Evolutionary conservation across 2,888 invertebrate genomes (phyloP).

Genomic region (Imbricaverruca yamaguchii): DNA sequence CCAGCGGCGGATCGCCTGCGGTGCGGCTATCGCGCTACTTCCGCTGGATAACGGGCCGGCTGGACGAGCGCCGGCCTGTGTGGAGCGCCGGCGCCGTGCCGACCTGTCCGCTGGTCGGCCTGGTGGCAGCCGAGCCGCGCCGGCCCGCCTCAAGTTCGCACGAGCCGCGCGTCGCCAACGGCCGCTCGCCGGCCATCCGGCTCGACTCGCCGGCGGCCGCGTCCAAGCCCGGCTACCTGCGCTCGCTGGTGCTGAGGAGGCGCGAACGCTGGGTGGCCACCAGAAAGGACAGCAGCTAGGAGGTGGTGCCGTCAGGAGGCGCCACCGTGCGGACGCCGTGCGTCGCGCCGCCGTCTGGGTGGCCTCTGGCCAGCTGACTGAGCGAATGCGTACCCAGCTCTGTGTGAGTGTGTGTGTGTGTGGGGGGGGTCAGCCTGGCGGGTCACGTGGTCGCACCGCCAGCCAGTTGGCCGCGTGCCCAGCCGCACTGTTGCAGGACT

Average conservation of each 20-base stretch:
- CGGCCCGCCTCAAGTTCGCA: background rate
- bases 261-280: background rate
- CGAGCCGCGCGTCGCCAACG: background rate
- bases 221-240: background rate
- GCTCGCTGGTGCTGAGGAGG: background rate
- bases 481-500: too few relatives aligned
- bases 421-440: too few relatives aligned
- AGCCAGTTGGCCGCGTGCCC: too few relatives aligned
- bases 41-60: background rate
- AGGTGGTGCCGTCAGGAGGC: too few relatives aligned
- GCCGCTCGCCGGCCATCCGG: background rate
- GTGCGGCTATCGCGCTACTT: slow-evolving; percentile 33
- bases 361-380: too few relatives aligned
- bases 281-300: background rate
- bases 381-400: too few relatives aligned
- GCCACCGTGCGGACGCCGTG: too few relatives aligned
- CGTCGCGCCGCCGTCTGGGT: too few relatives aligned
- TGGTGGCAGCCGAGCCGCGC: background rate
- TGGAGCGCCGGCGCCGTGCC: background rate
- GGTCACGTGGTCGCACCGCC: too few relatives aligned
- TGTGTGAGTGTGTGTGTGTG: background rate
- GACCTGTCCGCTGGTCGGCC: background rate
- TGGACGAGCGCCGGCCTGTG: background rate
- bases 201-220: background rate
- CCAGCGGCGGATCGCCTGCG: slow-evolving; percentile 33